A percentile compares a stretch with the other conserved stretches of the same genome.
Evolutionary conservation across 2,113 vertebrate species (phyloP).

Genomic region (Stomatorhinus ivindoensis): DNA sequence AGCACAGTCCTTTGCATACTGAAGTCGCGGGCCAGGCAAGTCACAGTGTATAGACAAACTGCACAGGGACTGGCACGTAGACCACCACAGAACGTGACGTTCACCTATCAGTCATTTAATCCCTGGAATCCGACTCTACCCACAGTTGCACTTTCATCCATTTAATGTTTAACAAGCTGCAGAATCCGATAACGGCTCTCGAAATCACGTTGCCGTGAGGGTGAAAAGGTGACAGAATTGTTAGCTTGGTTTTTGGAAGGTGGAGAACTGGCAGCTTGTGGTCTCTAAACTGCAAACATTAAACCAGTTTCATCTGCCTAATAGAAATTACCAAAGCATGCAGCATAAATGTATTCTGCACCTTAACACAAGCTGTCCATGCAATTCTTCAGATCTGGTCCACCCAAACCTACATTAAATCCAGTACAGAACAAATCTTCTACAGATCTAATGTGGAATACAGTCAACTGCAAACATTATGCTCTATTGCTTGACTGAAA

Average conservation of each 20-base stretch:
- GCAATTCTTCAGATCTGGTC: neutral
- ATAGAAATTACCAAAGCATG: no score
- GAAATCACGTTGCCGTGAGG: neutral
- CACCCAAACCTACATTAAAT: neutral
- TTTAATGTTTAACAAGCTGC: slow-evolving; percentile 49
- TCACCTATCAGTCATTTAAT: neutral
- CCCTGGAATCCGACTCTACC: slow-evolving; percentile 23
- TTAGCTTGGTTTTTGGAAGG: neutral
- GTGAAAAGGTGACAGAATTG: neutral
- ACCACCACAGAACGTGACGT: neutral
- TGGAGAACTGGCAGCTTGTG: neutral
- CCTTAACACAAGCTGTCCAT: neutral
- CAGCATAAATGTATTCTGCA: neutral
- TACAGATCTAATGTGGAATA: neutral
- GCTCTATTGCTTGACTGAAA: neutral
- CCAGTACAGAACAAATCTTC: neutral
- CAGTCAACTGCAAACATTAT: neutral
- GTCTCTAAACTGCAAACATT: neutral
- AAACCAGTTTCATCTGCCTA: neutral
- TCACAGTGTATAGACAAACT: neutral
- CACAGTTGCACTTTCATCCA: slow-evolving; percentile 34
- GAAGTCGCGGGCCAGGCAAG: neutral
- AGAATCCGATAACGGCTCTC: slow-evolving; percentile 24
- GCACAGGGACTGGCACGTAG: neutral
- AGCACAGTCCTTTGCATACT: neutral